These are phyloP conservation scores for Perognathus longimembris DNA, from an alignment of 2,113 vertebrate species.

Conservation along the genomic window DNA sequence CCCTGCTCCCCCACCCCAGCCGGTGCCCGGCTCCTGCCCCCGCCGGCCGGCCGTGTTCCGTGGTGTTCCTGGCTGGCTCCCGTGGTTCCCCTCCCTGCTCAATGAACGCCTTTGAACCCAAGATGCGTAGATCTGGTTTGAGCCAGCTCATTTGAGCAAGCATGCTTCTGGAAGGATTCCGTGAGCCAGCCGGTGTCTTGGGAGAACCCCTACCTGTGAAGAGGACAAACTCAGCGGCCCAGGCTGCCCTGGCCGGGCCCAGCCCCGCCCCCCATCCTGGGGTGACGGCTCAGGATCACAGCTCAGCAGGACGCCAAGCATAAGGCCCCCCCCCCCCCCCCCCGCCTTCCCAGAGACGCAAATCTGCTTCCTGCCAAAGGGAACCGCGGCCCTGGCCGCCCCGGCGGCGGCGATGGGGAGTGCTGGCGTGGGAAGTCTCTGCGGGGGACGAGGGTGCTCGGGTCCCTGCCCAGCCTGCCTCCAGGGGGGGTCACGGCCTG, in stretches of 20 bases:
- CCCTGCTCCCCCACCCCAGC: rapidly evolving
- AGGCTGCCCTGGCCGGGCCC: rapidly evolving
- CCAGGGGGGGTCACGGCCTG: not conserved
- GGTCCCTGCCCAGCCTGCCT: not conserved
- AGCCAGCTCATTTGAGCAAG: not conserved
- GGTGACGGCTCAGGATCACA: rapidly evolving
- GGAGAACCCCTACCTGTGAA: rapidly evolving
- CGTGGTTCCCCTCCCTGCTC: rapidly evolving
- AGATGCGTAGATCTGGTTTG: rapidly evolving
- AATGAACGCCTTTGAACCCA: not conserved
- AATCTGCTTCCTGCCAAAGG: not conserved
- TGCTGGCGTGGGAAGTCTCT: not conserved
- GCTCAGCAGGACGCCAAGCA: too few relatives aligned
- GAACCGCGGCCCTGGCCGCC: constrained; percentile 8
- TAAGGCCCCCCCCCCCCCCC: not conserved
- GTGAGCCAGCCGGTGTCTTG: not conserved
- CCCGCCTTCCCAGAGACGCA: not conserved
- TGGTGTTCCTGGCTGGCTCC: too few relatives aligned
- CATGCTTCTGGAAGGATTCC: not conserved
- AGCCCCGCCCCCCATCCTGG: not conserved
- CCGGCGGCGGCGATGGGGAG: not conserved
- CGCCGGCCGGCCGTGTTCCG: too few relatives aligned
- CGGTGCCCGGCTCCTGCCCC: rapidly evolving
- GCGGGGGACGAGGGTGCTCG: not conserved
- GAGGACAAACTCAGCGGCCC: rapidly evolving